A percentile compares a stretch with the other conserved stretches of the same genome.
These are phyloP conservation scores for Osmerus mordax DNA, from an alignment of 2,113 vertebrate genomes.

Conservation along the genomic window DNA sequence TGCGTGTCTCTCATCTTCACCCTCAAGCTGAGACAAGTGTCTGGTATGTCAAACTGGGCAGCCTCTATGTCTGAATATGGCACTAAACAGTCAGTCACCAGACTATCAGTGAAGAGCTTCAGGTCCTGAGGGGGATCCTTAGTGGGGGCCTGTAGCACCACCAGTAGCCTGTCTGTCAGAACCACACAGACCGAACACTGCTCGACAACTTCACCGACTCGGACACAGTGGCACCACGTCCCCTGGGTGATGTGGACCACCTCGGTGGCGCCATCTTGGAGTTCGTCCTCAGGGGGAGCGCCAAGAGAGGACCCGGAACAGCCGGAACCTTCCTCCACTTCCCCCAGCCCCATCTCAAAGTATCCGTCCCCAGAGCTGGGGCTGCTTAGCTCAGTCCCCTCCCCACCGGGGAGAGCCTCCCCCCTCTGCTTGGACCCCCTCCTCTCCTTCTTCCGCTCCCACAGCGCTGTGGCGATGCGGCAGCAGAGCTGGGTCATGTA, in stretches of 20 bases:
- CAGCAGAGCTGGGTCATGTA: constrained; percentile 80
- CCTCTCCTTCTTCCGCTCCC: constrained; percentile 44
- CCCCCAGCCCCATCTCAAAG: constrained; percentile 79
- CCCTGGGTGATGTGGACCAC: constrained; percentile 68
- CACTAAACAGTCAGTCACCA: constrained; percentile 75
- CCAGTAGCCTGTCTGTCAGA: constrained; percentile 73
- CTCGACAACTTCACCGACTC: constrained; percentile 67
- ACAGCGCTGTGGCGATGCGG: constrained; percentile 68
- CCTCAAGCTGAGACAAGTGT: constrained; percentile 79
- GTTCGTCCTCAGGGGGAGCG: constrained; percentile 23
- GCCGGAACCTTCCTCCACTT: constrained; percentile 48
- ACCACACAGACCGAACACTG: constrained; percentile 84
- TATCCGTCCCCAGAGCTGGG: constrained; percentile 73
- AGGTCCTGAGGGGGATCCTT: constrained; percentile 45
- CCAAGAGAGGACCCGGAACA: constrained; percentile 44
- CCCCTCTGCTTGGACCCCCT: not conserved
- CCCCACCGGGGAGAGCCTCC: constrained; percentile 13
- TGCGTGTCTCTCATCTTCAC: constrained; percentile 60
- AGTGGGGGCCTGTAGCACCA: constrained; percentile 62
- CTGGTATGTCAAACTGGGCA: constrained; percentile 78
- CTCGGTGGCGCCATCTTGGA: constrained; percentile 48
- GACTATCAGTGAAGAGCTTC: constrained; percentile 70
- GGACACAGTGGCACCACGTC: constrained; percentile 85
- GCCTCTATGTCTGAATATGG: constrained; percentile 74
- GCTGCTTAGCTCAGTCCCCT: constrained; percentile 28